phyloP scores from a whole-genome alignment of 2,888 invertebrate species.

The Eudasyphora cyanicolor region DNA sequence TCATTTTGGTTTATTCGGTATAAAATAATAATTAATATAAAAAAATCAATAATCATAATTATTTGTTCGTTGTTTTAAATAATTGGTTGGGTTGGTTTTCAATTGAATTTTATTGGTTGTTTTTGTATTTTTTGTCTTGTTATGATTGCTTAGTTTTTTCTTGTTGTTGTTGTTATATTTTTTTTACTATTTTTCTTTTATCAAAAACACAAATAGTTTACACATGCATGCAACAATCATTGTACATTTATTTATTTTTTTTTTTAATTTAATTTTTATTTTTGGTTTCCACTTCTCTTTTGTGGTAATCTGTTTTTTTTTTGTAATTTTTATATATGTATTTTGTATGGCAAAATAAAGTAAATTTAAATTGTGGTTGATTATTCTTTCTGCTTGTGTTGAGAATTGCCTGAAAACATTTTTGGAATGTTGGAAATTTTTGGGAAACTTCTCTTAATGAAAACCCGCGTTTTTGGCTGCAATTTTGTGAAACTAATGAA shows the following conservation, averaged over 20 bases:
- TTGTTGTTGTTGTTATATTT: background rate
- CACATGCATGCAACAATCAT: conserved; percentile 18
- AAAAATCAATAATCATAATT: conserved; percentile 33
- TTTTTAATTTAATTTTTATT: background rate
- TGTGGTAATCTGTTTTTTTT: background rate
- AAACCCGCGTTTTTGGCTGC: no score
- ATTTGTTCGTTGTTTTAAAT: conserved; percentile 64
- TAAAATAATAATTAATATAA: conserved; percentile 50
- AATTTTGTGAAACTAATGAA: no score
- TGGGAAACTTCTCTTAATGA: no score
- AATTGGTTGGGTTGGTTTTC: conserved; percentile 63
- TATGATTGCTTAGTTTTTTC: conserved; percentile 23
- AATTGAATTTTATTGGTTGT: conserved; percentile 50
- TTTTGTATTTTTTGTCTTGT: conserved; percentile 22
- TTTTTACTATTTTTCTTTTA: background rate
- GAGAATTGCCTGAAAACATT: background rate
- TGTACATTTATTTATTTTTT: conserved; percentile 9
- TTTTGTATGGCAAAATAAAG: conserved; percentile 15
- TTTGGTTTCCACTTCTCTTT: background rate
- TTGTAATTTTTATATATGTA: background rate
- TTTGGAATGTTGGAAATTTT: background rate
- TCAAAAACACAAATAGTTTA: conserved; percentile 27
- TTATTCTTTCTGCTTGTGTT: conserved; percentile 13
- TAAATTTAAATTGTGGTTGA: background rate
- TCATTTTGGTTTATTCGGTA: conserved; percentile 29